Percentiles rank a stretch among this genome's conserved stretches.
phyloP scores from a whole-genome alignment of 2,113 vertebrate species.

The Dolichallabes microphthalmus region DNA sequence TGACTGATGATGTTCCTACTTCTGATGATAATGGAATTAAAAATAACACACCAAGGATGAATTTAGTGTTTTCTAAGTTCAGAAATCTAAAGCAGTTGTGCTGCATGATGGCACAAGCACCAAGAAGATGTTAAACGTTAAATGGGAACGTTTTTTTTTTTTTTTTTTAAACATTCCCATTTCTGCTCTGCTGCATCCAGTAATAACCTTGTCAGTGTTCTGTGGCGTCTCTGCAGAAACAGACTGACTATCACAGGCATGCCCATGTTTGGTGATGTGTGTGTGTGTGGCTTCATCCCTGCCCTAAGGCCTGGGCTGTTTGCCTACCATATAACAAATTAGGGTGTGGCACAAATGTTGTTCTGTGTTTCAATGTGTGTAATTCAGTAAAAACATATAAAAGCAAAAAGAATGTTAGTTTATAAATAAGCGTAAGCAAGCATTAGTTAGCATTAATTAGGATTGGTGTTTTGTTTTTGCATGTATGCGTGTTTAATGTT shows the following conservation, averaged over 20 bases:
- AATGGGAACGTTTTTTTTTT: background rate
- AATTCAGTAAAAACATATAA: background rate
- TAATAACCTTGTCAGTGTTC: conserved; percentile 20
- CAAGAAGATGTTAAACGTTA: no score
- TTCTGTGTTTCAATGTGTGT: conserved; percentile 10
- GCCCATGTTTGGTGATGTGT: conserved; percentile 41
- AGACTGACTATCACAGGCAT: background rate
- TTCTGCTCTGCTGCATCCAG: background rate
- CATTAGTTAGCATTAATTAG: background rate
- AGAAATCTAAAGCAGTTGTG: background rate
- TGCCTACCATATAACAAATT: background rate
- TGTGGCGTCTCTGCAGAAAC: conserved; percentile 20
- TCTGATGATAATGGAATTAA: background rate
- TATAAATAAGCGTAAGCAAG: background rate
- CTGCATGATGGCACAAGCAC: background rate
- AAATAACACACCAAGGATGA: background rate
- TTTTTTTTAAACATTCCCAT: background rate
- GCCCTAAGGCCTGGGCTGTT: conserved; percentile 12
- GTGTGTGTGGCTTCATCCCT: conserved; percentile 6
- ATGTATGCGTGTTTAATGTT: background rate
- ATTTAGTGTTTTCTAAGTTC: background rate
- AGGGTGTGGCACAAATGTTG: conserved; percentile 13
- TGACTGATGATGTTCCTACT: background rate
- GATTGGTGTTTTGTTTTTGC: background rate
- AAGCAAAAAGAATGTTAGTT: background rate